Conservation (phyloP, 2,888 invertebrate genomes). For the Pseudococcus jackbeardsleyi region DNA sequence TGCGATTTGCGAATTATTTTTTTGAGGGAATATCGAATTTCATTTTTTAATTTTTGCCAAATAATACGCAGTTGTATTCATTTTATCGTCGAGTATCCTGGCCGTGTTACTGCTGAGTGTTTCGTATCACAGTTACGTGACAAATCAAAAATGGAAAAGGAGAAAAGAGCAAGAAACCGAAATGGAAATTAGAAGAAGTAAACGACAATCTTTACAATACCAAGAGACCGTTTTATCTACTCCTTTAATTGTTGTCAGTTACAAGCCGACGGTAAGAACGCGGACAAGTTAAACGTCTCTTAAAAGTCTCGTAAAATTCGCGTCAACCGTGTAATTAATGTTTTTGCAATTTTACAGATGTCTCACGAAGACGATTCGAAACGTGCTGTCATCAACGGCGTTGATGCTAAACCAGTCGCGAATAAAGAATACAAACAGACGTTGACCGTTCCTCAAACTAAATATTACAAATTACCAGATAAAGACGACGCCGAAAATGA, state of each 20-base stretch:
- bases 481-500: constrained; percentile 47
- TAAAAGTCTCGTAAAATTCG: background rate
- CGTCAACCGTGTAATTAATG: constrained; percentile 6
- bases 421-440: constrained; percentile 70
- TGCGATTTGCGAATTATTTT: background rate
- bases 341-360: constrained; percentile 24
- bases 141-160: constrained; percentile 80
- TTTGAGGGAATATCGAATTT: background rate
- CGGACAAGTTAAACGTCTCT: background rate
- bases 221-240: constrained; percentile 73
- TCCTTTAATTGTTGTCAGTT: constrained; percentile 59
- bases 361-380: constrained; percentile 52
- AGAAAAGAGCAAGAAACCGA: constrained; percentile 83
- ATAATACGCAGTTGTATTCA: constrained; percentile 78
- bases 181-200: constrained; percentile 80
- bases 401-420: constrained; percentile 69
- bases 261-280: constrained; percentile 46
- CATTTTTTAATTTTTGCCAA: background rate
- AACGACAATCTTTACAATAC: constrained; percentile 80
- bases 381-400: constrained; percentile 69
- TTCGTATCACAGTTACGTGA: constrained; percentile 81
- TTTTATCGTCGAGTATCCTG: constrained; percentile 82
- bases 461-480: constrained; percentile 46
- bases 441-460: constrained; percentile 9
- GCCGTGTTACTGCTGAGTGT: constrained; percentile 78